A percentile compares a stretch with the other conserved stretches of the same genome.
Conservation (phyloP, 1,140 invertebrate genomes). For the Drosophila sturtevanti region DNA sequence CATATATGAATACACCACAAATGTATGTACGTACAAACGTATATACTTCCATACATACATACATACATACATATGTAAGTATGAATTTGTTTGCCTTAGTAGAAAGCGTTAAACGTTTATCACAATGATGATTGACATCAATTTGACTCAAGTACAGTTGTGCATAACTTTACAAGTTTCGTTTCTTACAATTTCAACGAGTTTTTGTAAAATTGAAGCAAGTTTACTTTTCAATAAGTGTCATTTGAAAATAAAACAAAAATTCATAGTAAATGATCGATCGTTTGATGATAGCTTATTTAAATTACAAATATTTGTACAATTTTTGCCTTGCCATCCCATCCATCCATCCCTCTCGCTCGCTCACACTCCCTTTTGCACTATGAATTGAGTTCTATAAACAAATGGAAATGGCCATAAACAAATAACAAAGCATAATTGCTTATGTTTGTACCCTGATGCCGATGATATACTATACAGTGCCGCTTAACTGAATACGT, state of each 20-base stretch:
- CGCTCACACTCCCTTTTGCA: neutral
- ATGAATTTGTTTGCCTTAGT: slow-evolving; percentile 11
- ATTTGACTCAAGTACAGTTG: neutral
- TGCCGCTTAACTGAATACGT: too few species aligned
- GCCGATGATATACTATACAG: too few species aligned
- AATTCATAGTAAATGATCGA: neutral
- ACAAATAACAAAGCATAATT: slow-evolving; percentile 74
- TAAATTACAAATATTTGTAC: slow-evolving; percentile 5
- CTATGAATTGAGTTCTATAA: slow-evolving; percentile 63
- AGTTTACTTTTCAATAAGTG: neutral
- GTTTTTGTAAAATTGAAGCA: neutral
- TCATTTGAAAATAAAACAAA: neutral
- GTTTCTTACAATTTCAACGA: neutral
- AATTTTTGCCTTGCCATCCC: neutral
- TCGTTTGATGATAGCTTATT: slow-evolving; percentile 1
- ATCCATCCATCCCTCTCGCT: neutral
- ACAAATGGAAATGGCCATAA: slow-evolving; percentile 71
- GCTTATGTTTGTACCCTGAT: slow-evolving; percentile 40
- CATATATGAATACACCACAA: too few species aligned
- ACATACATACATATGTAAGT: too few species aligned
- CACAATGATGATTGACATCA: neutral
- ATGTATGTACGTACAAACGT: too few species aligned
- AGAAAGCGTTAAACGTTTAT: slow-evolving; percentile 21
- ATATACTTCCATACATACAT: too few species aligned
- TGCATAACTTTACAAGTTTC: neutral